Conservation (phyloP, 2,113 vertebrate species). For the Mormyrus iriodes region DNA sequence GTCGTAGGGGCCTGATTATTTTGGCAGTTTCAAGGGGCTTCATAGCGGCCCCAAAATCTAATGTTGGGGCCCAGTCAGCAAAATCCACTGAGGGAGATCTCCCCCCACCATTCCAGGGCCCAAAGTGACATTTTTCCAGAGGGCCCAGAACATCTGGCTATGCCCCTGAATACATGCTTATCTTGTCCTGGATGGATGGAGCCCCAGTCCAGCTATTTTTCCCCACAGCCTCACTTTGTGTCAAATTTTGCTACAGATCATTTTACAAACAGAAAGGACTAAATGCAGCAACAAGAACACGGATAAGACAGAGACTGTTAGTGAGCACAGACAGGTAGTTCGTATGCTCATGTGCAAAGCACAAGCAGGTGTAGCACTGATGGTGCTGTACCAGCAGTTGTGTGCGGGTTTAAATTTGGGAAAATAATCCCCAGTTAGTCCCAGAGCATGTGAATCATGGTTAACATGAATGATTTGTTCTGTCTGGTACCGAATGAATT, state of each 20-base stretch:
- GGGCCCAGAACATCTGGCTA: too few relatives aligned
- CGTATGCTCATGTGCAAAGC: neutral
- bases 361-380: neutral
- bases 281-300: neutral
- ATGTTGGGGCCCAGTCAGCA: neutral
- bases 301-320: neutral
- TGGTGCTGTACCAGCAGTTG: neutral
- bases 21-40: neutral
- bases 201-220: neutral
- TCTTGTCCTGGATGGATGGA: neutral
- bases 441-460: slow-evolving; percentile 14
- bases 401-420: slow-evolving; percentile 14
- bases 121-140: neutral
- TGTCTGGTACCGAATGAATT: slow-evolving; percentile 33
- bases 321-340: neutral
- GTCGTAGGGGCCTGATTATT: neutral
- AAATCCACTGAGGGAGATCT: neutral
- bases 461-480: slow-evolving; percentile 32
- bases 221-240: neutral
- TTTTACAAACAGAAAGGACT: neutral
- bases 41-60: neutral
- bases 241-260: neutral
- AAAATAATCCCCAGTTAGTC: slow-evolving; percentile 22
- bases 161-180: neutral
- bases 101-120: neutral